These are phyloP conservation scores for Aricia agestis DNA, from an alignment of 1,140 invertebrate species.

Conservation along the genomic window DNA sequence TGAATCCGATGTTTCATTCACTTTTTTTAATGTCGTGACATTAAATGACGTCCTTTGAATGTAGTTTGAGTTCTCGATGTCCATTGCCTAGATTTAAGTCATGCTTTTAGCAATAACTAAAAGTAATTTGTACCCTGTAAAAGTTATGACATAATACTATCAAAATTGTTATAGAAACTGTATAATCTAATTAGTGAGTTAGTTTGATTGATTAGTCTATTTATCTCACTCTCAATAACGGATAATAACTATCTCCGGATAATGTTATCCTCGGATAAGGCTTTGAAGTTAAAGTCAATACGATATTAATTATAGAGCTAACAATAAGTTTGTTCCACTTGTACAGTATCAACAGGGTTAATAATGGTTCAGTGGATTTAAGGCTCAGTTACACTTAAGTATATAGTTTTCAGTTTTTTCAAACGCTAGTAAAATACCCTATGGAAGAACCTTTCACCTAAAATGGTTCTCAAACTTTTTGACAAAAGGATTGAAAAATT, in stretches of 20 bases:
- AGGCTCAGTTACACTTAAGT: not conserved
- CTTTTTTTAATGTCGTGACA: no score
- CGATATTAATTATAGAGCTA: slow-evolving; percentile 10
- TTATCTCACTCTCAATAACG: slow-evolving; percentile 6
- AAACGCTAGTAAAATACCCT: not conserved
- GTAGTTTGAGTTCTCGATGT: no score
- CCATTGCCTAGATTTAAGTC: no score
- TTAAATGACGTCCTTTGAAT: no score
- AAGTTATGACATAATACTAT: no score
- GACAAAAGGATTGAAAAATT: not conserved
- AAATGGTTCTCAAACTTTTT: not conserved
- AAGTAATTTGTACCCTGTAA: no score
- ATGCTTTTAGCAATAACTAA: no score
- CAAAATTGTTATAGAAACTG: not conserved
- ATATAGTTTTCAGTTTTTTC: not conserved
- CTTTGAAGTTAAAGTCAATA: slow-evolving; percentile 14
- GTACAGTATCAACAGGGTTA: not conserved
- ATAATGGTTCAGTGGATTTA: not conserved
- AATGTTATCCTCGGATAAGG: not conserved
- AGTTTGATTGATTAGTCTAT: not conserved
- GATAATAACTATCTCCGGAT: not conserved
- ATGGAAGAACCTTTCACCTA: no score
- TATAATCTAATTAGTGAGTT: not conserved
- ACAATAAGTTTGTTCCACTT: not conserved
- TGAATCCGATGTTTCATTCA: not conserved